Conservation (phyloP, 2,797 vertebrate species). For the Apodemus agrarius region DNA sequence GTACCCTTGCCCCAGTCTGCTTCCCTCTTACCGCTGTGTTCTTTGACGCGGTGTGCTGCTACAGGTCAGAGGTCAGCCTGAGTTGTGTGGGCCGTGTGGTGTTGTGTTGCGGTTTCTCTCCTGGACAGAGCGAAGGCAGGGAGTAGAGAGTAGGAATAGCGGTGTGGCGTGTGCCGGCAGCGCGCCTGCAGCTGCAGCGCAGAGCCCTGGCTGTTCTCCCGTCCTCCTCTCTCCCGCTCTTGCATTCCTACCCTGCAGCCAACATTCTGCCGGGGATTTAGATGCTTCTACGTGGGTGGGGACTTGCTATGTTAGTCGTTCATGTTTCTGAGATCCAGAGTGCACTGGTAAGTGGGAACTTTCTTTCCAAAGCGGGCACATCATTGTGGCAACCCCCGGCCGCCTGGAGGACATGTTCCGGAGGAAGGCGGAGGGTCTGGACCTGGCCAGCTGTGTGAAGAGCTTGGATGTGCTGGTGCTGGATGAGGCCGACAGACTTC, state of each 20-base stretch:
- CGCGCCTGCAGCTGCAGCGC: background rate
- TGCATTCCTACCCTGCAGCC: background rate
- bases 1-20: background rate
- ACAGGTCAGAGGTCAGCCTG: background rate
- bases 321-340: background rate
- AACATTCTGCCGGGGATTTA: background rate
- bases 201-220: background rate
- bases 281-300: background rate
- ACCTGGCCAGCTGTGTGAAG: slow-evolving; percentile 91
- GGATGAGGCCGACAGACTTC: slow-evolving; percentile 97
- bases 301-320: background rate
- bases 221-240: fast-evolving
- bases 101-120: background rate
- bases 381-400: slow-evolving; percentile 95
- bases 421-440: slow-evolving; percentile 94
- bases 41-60: background rate
- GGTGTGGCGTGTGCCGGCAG: background rate
- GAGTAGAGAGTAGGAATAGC: background rate
- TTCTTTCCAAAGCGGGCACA: slow-evolving; percentile 91
- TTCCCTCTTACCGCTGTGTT: background rate
- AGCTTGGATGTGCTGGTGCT: slow-evolving; percentile 95
- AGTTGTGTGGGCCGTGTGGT: background rate
- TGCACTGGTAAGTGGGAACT: fast-evolving
- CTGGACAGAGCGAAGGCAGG: background rate
- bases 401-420: slow-evolving; percentile 98